A percentile compares a stretch with the other conserved stretches of the same genome.
phyloP scores from a whole-genome alignment of 2,888 invertebrate genomes.

The Meliscaeva auricollis region DNA sequence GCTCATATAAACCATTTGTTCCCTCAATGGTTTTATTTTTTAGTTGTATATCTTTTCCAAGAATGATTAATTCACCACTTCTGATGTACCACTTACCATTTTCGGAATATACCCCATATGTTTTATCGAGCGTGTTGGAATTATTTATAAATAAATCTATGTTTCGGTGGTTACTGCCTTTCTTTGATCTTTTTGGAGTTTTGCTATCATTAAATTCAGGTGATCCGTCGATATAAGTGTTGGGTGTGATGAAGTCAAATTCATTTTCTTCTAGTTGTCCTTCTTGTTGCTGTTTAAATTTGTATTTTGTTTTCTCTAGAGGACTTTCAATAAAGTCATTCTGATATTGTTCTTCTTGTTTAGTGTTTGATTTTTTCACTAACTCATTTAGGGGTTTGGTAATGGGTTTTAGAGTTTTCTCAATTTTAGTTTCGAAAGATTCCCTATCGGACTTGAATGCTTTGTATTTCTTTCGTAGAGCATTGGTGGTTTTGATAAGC shows the following conservation, averaged over 20 bases:
- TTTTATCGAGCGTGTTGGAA: neutral
- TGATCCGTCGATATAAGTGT: conserved; percentile 1
- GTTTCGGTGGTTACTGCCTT: neutral
- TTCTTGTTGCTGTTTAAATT: neutral
- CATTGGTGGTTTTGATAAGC: neutral
- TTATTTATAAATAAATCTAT: conserved; percentile 5
- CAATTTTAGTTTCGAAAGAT: neutral
- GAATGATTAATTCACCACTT: neutral
- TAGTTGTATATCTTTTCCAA: neutral
- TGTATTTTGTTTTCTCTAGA: neutral
- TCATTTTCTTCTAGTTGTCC: no score
- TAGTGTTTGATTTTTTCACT: conserved; percentile 15
- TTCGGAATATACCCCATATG: neutral
- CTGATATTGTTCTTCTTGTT: conserved; percentile 2
- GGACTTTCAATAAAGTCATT: neutral
- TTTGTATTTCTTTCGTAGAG: conserved; percentile 20
- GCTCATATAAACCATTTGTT: conserved; percentile 5
- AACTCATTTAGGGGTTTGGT: conserved; percentile 39
- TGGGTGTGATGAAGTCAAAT: neutral
- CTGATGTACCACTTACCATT: neutral
- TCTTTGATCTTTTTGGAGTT: neutral
- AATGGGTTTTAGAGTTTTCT: conserved; percentile 34
- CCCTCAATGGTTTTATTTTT: conserved; percentile 4
- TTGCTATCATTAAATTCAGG: neutral
- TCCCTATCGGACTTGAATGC: neutral